These are phyloP conservation scores for Nicator chloris DNA, from an alignment of 2,113 vertebrate species.

Conservation along the genomic window DNA sequence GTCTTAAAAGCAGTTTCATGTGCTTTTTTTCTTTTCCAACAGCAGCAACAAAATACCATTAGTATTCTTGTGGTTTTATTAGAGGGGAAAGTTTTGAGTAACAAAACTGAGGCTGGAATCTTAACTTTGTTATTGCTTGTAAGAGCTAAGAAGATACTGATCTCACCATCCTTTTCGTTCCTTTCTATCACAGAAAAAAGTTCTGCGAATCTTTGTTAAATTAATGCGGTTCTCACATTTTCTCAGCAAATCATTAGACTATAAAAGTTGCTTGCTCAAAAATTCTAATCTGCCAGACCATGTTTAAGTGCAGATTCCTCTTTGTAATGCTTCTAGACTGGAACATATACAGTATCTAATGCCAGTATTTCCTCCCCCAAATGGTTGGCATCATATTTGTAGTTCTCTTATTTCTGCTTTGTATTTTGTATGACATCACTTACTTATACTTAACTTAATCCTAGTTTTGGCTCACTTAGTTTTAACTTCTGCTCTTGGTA, in stretches of 20 bases:
- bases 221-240: not conserved
- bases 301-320: not conserved
- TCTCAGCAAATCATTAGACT: not conserved
- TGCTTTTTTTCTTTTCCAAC: not conserved
- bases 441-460: not conserved
- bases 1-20: not conserved
- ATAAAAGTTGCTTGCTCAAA: not conserved
- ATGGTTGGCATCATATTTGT: not conserved
- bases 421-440: not conserved
- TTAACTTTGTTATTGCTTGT: not conserved
- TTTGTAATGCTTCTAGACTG: not conserved
- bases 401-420: not conserved
- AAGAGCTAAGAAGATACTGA: not conserved
- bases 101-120: not conserved
- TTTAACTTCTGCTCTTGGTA: not conserved
- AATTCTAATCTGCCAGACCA: not conserved
- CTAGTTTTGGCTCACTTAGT: not conserved
- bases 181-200: not conserved
- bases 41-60: not conserved
- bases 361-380: not conserved
- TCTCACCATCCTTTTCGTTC: not conserved
- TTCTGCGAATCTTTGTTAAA: not conserved
- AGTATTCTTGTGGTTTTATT: slow-evolving; percentile 12
- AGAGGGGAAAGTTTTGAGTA: not conserved
- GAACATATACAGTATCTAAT: not conserved